phyloP scores from a whole-genome alignment of 2,888 invertebrate species.

The Bhutanitis thaidina region DNA sequence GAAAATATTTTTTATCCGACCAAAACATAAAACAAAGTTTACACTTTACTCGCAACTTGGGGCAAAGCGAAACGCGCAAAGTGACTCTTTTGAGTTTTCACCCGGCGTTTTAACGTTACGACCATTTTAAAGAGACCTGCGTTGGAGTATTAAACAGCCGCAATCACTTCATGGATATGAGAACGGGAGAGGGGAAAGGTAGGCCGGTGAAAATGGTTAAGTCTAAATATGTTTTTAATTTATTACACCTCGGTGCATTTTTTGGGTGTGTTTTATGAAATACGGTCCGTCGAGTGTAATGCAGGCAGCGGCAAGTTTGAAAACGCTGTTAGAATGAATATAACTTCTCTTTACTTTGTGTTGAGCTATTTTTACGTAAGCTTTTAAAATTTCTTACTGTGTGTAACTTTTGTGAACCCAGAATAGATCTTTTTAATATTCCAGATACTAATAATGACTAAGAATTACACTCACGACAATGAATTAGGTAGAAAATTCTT shows the following conservation, averaged over 20 bases:
- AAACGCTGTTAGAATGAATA: conserved; percentile 13
- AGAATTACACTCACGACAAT: too few species aligned
- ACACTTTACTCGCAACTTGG: conserved; percentile 15
- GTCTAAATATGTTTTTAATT: conserved; percentile 47
- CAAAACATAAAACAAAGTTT: conserved; percentile 17
- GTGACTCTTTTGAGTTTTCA: conserved; percentile 33
- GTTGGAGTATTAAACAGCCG: conserved; percentile 20
- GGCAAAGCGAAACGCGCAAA: conserved; percentile 40
- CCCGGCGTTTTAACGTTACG: conserved; percentile 35
- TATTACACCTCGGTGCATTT: conserved; percentile 43
- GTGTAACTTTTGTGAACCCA: too few species aligned
- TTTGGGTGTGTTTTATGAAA: conserved; percentile 42
- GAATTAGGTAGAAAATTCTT: too few species aligned
- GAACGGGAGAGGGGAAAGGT: conserved; percentile 15
- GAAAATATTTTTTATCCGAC: conserved; percentile 14
- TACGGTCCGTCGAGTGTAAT: conserved; percentile 34
- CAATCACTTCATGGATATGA: conserved; percentile 16
- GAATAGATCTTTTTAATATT: too few species aligned
- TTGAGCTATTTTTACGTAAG: conserved; percentile 1
- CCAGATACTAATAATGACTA: too few species aligned
- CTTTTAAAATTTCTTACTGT: background rate
- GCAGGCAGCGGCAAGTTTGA: conserved; percentile 5
- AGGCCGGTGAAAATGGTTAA: conserved; percentile 28
- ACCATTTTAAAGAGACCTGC: conserved; percentile 31
- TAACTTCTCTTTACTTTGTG: conserved; percentile 13